Conservation (phyloP, 2,888 invertebrate species). For the Digitonthophagus gazella region DNA sequence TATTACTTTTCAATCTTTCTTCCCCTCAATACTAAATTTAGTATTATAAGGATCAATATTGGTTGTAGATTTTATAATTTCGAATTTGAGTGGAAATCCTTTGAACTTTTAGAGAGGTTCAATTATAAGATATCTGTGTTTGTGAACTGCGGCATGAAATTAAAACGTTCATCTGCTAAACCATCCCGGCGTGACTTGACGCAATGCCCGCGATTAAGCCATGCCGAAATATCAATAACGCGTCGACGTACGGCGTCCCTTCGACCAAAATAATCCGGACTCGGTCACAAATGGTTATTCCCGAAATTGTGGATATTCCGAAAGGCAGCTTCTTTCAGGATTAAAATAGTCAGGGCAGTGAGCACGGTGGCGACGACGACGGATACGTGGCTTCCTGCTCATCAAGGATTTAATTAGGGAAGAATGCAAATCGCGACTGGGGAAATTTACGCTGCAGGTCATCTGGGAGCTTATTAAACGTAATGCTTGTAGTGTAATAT, state of each 20-base stretch:
- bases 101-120: not conserved
- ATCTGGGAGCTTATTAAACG: not conserved
- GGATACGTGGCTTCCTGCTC: not conserved
- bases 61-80: too few relatives aligned
- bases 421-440: not conserved
- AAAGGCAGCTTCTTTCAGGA: not conserved
- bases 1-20: too few relatives aligned
- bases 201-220: constrained; percentile 6
- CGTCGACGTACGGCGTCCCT: not conserved
- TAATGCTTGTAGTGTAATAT: not conserved
- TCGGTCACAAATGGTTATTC: not conserved
- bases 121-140: constrained; percentile 17
- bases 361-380: not conserved
- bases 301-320: not conserved
- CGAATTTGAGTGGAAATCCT: too few relatives aligned
- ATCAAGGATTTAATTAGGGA: not conserved
- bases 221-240: constrained; percentile 14
- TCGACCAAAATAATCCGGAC: not conserved
- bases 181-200: not conserved
- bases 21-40: too few relatives aligned
- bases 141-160: constrained; percentile 12
- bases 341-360: not conserved
- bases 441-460: not conserved
- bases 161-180: constrained; percentile 4
- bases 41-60: too few relatives aligned